These are phyloP conservation scores for Tretioscincus oriximinensis DNA, from an alignment of 2,113 vertebrate species.

Conservation along the genomic window DNA sequence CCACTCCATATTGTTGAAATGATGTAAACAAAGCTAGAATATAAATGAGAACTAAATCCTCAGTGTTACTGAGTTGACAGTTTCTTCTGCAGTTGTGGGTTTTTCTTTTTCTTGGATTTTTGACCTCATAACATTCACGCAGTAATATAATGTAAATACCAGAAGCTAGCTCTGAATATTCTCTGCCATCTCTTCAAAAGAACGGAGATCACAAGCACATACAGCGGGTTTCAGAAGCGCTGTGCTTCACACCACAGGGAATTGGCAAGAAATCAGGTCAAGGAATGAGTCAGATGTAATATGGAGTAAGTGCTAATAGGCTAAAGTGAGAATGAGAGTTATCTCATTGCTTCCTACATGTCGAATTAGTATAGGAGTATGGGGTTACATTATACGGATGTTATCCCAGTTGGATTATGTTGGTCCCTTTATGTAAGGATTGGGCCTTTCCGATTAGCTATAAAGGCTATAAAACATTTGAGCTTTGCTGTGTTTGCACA, in stretches of 20 bases:
- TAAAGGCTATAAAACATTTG: not conserved
- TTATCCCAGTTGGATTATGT: slow-evolving; percentile 29
- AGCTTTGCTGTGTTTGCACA: not conserved
- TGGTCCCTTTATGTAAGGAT: slow-evolving; percentile 1
- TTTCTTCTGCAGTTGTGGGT: slow-evolving; percentile 27
- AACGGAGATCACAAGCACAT: slow-evolving; percentile 17
- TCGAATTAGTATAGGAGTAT: slow-evolving; percentile 67
- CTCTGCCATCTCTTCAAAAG: slow-evolving; percentile 26
- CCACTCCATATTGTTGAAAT: not conserved
- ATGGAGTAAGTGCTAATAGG: slow-evolving; percentile 62
- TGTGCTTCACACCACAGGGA: slow-evolving; percentile 57
- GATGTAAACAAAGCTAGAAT: slow-evolving; percentile 8
- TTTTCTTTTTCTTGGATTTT: slow-evolving; percentile 32
- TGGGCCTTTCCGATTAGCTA: not conserved
- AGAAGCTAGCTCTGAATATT: slow-evolving; percentile 24
- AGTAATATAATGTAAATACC: slow-evolving; percentile 40
- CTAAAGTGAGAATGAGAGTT: slow-evolving; percentile 55
- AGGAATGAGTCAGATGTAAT: slow-evolving; percentile 69
- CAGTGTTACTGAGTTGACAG: slow-evolving; percentile 18
- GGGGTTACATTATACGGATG: not conserved
- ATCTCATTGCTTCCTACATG: slow-evolving; percentile 66
- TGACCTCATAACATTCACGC: slow-evolving; percentile 53
- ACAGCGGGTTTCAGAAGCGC: slow-evolving; percentile 52
- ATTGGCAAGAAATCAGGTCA: slow-evolving; percentile 65
- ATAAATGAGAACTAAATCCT: slow-evolving; percentile 20